A percentile compares a stretch with the other conserved stretches of the same genome.
Evolutionary conservation across 2,797 vertebrate species (phyloP).

Genomic region (Rhinichthys osculus): DNA sequence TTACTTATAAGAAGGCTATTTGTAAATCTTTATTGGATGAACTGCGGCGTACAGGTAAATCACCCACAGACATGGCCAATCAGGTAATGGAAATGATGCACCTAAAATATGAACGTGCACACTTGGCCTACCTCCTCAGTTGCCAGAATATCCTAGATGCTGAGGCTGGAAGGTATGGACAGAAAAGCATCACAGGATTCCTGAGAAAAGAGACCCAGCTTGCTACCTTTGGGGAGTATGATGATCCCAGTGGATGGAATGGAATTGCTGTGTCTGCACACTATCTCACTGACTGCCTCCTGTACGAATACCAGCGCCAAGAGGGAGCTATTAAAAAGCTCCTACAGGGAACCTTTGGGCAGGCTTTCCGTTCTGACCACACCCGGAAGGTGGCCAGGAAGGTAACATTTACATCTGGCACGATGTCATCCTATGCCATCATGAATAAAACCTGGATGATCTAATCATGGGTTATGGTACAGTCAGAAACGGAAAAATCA

Average conservation of each 20-base stretch:
- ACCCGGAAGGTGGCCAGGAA: constrained; percentile 36
- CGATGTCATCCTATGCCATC: constrained; percentile 38
- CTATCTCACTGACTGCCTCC: constrained; percentile 35
- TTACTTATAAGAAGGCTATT: constrained; percentile 54
- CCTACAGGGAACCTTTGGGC: constrained; percentile 43
- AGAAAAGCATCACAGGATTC: constrained; percentile 34
- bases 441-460: constrained; percentile 52
- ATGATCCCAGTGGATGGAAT: constrained; percentile 40
- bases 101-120: constrained; percentile 48
- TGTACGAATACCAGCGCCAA: neutral
- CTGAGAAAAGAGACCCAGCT: constrained; percentile 12
- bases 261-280: constrained; percentile 12
- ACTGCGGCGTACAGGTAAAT: constrained; percentile 46
- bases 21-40: constrained; percentile 57
- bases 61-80: constrained; percentile 51
- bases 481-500: constrained; percentile 35
- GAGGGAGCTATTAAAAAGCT: constrained; percentile 5
- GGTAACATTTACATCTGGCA: constrained; percentile 34
- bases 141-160: constrained; percentile 41
- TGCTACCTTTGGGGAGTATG: constrained; percentile 41
- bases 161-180: constrained; percentile 48
- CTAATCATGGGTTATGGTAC: constrained; percentile 44
- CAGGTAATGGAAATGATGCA: constrained; percentile 52
- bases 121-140: constrained; percentile 51
- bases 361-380: constrained; percentile 42